phyloP scores from a whole-genome alignment of 2,113 vertebrate genomes.

The Istiophorus platypterus region DNA sequence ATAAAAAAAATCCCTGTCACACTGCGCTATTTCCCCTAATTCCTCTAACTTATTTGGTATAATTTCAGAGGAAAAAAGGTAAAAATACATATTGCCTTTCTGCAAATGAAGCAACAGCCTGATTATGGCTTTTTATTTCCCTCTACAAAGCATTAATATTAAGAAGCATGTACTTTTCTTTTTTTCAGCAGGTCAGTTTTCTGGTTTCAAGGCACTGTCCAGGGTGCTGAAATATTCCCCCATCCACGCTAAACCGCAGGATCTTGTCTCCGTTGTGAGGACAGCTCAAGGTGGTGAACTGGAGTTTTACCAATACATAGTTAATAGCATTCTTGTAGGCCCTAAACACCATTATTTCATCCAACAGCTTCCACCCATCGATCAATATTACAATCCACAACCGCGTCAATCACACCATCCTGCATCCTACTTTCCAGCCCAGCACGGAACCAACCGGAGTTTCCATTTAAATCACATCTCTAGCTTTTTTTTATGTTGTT shows the following conservation, averaged over 20 bases:
- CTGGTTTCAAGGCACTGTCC: conserved; percentile 52
- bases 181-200: conserved; percentile 8
- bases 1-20: too few relatives aligned
- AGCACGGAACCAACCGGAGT: conserved; percentile 43
- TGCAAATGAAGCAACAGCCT: conserved; percentile 9
- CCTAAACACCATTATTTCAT: conserved; percentile 77
- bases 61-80: not conserved
- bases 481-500: not conserved
- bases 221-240: conserved; percentile 62
- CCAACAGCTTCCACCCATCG: conserved; percentile 74
- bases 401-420: conserved; percentile 71
- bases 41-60: not conserved
- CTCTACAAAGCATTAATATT: not conserved
- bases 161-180: not conserved
- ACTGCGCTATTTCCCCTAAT: not conserved
- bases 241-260: conserved; percentile 1
- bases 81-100: not conserved
- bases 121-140: conserved; percentile 21
- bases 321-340: conserved; percentile 68
- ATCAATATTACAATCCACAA: conserved; percentile 82
- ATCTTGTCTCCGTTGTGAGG: conserved; percentile 37
- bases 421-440: conserved; percentile 52
- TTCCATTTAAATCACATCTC: conserved; percentile 64
- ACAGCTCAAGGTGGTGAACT: conserved; percentile 68
- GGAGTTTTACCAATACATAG: conserved; percentile 60